These are phyloP conservation scores for Blastobasis lacticolella DNA, from an alignment of 2,888 invertebrate species.

Conservation along the genomic window DNA sequence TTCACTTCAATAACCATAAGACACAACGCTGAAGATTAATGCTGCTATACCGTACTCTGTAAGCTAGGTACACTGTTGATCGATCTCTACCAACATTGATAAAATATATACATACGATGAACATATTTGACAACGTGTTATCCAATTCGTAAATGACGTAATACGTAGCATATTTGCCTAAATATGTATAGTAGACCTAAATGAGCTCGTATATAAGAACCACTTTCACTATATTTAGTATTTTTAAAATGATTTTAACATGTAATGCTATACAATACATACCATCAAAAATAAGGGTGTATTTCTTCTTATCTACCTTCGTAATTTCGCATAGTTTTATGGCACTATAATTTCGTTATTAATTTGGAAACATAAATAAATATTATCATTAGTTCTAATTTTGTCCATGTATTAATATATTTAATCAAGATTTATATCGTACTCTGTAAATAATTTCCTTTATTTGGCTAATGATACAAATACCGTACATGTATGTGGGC, in stretches of 20 bases:
- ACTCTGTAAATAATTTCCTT: slow-evolving; percentile 19
- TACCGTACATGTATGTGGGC: slow-evolving; percentile 56
- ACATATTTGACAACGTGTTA: slow-evolving; percentile 11
- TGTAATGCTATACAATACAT: slow-evolving; percentile 24
- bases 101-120: slow-evolving; percentile 10
- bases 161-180: slow-evolving; percentile 27
- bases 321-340: slow-evolving; percentile 22
- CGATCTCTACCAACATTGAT: slow-evolving; percentile 9
- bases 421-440: slow-evolving; percentile 13
- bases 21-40: slow-evolving; percentile 20
- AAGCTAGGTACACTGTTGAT: slow-evolving; percentile 6
- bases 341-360: slow-evolving; percentile 24
- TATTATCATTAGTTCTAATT: slow-evolving; percentile 16
- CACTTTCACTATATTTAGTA: slow-evolving; percentile 22
- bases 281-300: slow-evolving; percentile 19
- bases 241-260: slow-evolving; percentile 23
- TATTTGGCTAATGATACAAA: slow-evolving; percentile 4
- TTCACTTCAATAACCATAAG: slow-evolving; percentile 24
- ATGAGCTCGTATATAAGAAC: slow-evolving; percentile 12
- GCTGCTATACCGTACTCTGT: slow-evolving; percentile 12
- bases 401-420: slow-evolving; percentile 10
- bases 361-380: slow-evolving; percentile 15
- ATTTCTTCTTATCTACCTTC: slow-evolving; percentile 19
- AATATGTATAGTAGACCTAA: slow-evolving; percentile 17
- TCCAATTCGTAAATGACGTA: slow-evolving; percentile 7